Conservation (phyloP, 2,888 invertebrate genomes). For the Chironomus tentans region DNA sequence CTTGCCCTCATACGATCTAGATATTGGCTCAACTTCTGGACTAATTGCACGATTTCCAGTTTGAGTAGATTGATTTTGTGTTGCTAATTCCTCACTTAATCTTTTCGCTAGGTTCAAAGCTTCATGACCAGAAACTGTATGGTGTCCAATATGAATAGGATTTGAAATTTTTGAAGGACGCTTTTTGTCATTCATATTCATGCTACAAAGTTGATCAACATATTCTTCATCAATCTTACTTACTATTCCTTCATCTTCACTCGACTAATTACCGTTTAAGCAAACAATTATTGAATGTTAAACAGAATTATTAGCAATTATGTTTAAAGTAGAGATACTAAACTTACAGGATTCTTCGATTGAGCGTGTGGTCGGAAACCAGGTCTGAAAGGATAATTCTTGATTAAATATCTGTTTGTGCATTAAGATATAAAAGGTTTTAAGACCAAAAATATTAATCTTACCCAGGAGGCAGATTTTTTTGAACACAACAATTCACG, state of each 20-base stretch:
- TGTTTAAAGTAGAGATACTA: constrained; percentile 21
- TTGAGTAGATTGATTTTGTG: constrained; percentile 35
- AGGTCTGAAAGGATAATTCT: constrained; percentile 41
- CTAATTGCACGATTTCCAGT: constrained; percentile 40
- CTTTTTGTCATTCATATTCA: constrained; percentile 40
- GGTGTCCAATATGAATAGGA: constrained; percentile 64
- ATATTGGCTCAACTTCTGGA: constrained; percentile 51
- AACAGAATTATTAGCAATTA: neutral
- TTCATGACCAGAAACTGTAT: constrained; percentile 73
- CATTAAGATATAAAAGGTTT: no score
- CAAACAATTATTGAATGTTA: constrained; percentile 26
- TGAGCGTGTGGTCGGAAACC: constrained; percentile 87
- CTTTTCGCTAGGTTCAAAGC: constrained; percentile 65
- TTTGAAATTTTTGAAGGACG: constrained; percentile 53
- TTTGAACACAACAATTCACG: constrained; percentile 91
- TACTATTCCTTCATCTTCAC: constrained; percentile 53
- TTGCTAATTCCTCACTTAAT: constrained; percentile 53
- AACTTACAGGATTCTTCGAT: constrained; percentile 49
- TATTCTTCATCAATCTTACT: constrained; percentile 66
- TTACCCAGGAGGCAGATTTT: constrained; percentile 76
- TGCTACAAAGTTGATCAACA: constrained; percentile 44
- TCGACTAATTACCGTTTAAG: constrained; percentile 39
- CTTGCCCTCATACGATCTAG: constrained; percentile 55
- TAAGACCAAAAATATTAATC: no score
- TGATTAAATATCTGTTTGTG: no score